Percentiles rank a stretch among this genome's conserved stretches.
Evolutionary conservation across 2,888 invertebrate genomes (phyloP).

Genomic region (Caenorhabditis sp.): DNA sequence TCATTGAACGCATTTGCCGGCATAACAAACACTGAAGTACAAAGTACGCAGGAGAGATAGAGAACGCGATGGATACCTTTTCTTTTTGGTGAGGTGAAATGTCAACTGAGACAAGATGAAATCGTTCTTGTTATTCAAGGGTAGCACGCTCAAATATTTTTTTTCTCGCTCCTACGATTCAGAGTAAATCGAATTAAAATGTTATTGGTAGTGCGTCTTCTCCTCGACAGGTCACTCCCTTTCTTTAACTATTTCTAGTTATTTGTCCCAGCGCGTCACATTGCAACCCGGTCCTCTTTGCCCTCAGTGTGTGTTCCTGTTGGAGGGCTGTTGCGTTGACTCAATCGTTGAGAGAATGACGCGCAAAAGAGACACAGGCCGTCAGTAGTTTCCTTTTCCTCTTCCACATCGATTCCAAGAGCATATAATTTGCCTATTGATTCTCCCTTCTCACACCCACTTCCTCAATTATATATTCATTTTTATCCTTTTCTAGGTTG

Average conservation of each 20-base stretch:
- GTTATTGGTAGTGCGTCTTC: slow-evolving; percentile 10
- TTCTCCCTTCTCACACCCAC: slow-evolving; percentile 4
- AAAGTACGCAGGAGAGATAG: slow-evolving; percentile 29
- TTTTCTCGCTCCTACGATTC: slow-evolving; percentile 4
- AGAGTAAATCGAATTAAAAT: slow-evolving; percentile 27
- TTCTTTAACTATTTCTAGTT: slow-evolving; percentile 6
- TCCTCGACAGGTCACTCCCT: neutral
- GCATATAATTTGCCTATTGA: slow-evolving; percentile 22
- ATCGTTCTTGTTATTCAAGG: slow-evolving; percentile 41
- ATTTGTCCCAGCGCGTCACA: slow-evolving; percentile 8
- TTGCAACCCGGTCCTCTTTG: neutral
- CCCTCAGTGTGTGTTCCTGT: slow-evolving; percentile 29
- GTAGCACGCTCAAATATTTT: too few species aligned
- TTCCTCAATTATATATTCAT: neutral
- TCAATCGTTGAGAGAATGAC: slow-evolving; percentile 30
- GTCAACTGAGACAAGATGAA: neutral
- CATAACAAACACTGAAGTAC: slow-evolving; percentile 41
- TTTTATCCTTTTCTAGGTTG: neutral
- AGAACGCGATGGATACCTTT: slow-evolving; percentile 23
- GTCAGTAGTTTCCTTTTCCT: slow-evolving; percentile 37
- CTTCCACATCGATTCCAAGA: slow-evolving; percentile 38
- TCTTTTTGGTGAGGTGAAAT: neutral
- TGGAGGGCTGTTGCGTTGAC: slow-evolving; percentile 2
- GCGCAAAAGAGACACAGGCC: slow-evolving; percentile 43
- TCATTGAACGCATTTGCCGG: slow-evolving; percentile 17